Evolutionary conservation across 2,888 invertebrate genomes (phyloP), one percentile per base, ranked within the genome.

Genomic region (Scaptomyza caliginosa): DNA sequence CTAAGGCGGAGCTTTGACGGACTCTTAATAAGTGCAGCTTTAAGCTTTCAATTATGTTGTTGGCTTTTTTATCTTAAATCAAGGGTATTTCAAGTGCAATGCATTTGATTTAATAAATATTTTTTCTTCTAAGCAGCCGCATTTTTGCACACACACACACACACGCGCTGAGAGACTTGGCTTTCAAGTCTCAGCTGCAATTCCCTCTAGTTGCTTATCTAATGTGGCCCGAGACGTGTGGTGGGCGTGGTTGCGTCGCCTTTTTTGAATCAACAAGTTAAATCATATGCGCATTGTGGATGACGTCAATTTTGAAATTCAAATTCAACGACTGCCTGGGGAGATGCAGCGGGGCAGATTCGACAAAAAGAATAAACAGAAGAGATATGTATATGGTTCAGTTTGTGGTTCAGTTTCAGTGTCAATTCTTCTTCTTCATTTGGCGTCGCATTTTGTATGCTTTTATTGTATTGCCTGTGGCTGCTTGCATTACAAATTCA

Each of bases 401-500:
- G 34, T 40, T 13, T 32, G 11, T 36, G 51, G 42, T 34, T 38
- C 60, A 52, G 51, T 73, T 55, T 62, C 59, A 65, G 52, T 68
- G 59, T 64, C 64, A 62, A 46, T 39, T 62, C 21, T 43, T 39
- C 45, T 39, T 26, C 54, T 23, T 36, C 17, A 59, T 77, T 72
- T 74, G 71, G 55, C 46, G 49, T 54, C 72, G 48, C 76, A 73
- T 77, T 75, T 81, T 74, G 67, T 78, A 85, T 80, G 74, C 72
- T 69, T 63, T 85, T 82, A 85, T 86, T 77, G 77, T 83, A 70
- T 60, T 38, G 80, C 86, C 77, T 64, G 52, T 66, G 80, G 74
- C 67, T 82, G 83, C 82, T 80, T 86, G 83, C 82, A 83, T 86
- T 86, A 75, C 28, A 75, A 77, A 86, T 86, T 86, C 86, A 86